Percentiles rank a stretch among this genome's conserved stretches.
These are phyloP conservation scores for Leucoraja ocellata DNA, from an alignment of 2,797 vertebrate species.

Conservation along the genomic window DNA sequence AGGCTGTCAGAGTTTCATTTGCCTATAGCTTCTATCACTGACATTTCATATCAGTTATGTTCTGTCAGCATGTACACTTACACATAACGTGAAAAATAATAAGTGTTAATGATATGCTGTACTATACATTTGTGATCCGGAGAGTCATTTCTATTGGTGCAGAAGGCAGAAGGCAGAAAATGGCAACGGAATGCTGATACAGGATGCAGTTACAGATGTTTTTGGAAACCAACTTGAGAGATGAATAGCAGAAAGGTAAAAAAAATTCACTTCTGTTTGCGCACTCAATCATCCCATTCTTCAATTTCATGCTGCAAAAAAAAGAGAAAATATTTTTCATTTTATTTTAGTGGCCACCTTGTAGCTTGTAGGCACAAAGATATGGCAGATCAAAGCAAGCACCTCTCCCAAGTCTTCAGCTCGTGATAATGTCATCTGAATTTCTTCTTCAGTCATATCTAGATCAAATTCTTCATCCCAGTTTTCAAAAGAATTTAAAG, in stretches of 20 bases:
- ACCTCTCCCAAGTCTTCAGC: constrained; percentile 32
- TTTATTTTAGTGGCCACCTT: not conserved
- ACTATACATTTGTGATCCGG: not conserved
- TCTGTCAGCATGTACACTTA: not conserved
- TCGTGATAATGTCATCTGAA: constrained; percentile 35
- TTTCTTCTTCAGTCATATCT: constrained; percentile 37
- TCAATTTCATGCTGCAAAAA: constrained; percentile 11
- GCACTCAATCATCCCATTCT: constrained; percentile 19
- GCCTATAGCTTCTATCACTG: not conserved
- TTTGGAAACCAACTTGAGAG: not conserved
- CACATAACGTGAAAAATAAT: too few species aligned
- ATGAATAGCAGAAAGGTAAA: not conserved
- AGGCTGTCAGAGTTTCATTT: not conserved
- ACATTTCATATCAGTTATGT: not conserved
- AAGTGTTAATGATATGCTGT: not conserved
- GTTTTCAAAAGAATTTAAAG: not conserved
- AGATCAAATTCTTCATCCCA: constrained; percentile 35
- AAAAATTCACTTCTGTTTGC: not conserved
- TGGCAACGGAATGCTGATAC: not conserved
- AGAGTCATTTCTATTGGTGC: not conserved
- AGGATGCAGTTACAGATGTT: not conserved
- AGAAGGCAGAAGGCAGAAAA: not conserved
- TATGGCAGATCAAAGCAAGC: not conserved
- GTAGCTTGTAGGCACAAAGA: not conserved
- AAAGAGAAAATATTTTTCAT: not conserved